Base-by-base conservation (phyloP, 2,113 vertebrate species). In the Morone saxatilis region DNA sequence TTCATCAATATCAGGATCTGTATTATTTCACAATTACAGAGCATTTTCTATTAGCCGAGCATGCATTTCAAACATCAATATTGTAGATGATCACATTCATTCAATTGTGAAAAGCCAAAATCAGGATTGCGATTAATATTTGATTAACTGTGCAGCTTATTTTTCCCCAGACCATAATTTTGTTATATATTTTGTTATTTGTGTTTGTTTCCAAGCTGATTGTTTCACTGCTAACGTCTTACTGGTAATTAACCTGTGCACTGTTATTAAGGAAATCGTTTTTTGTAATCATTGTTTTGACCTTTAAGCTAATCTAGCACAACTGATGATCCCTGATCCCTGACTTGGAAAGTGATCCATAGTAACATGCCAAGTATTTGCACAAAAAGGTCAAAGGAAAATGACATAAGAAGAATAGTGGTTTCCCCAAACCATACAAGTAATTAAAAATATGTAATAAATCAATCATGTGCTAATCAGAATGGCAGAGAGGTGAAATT, bases 291-390 rank as follows among this genome's bases (percentile, higher is more conserved):
- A 54, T 47, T 67, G 25, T 56, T 76, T 67, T 66, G 61, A 70
- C 59, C 68, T 75, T 78, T 68, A 47, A 56, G 43, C 22, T 80
- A 56, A 74, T 84, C n/a, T 62, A 40, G 48, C 16, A n/a, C 25
- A 11, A 38, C 7, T 59, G 31, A 60, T 43, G 9, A 31, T 31
- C 31, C 31, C 31, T 61, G 7, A 3, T 48, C 36, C 60, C 57
- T 76, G 57, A 45, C 73, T 75, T 45, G 47, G 22, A 54, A 43
- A 31, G 9, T 45, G 22, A 71, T 45, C 25, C 67, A 63, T 38
- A 36, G 22, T 22, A 36, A 57, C 31, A 47, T 63, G 61, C 0
- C 61, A 20, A 11, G 25, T 38, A 12, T 19, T 19, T 19, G 20
- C 31, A 31, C 31, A 31, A 9, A 74, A 38, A 61, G 17, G 67